Evolutionary conservation across 92 coral and sea anemone species (phyloP), one percentile per base, ranked within the genome.

Genomic region (Heliopora coerulea): DNA sequence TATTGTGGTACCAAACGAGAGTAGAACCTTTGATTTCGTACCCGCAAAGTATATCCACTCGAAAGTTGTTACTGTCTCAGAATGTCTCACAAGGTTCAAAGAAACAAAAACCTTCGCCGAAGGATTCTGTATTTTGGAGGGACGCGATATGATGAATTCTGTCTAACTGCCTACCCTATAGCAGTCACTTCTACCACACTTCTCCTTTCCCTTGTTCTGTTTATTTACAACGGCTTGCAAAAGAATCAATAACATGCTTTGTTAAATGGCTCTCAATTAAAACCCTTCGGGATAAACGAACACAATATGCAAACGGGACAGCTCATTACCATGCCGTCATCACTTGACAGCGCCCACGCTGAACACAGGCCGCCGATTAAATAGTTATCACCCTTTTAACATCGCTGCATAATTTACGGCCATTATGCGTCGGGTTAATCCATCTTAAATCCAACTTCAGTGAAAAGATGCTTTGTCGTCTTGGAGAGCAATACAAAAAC

Each of bases 381-480:
- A 8, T 40, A 54, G 77, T 70, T 52, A 30, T 24, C 57, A 44
- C n/a, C 54, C 34, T 44, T n/a, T 48, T 67, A 48, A 67, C 57
- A 26, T 0, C 13, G 23, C n/a, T 2, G 42, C 26, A 10, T 44
- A 37, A 49, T 49, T 29, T 27, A 44, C 3, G 29, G 29, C 39
- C 62, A 54, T 70, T 70, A 31, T 40, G 27, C 31, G 40, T 13
- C 49, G 3, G n/a, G 49, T 14, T 40, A 49, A 70, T 49, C 58
- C 77, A 62, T 23, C 31, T 29, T 52, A 54, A 70, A 70, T 52
- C 77, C 77, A 63, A 26, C 58, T 70, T 70, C 25, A 32, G 31
- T 52, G 20, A 28, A 52, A 70, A 70, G 62, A 41, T 56, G 77
- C 62, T 70, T 70, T 70, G 77, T 70, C 42, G 18, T 54, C 63